Percentiles rank a stretch among this genome's conserved stretches.
Conservation (phyloP, 2,797 vertebrate genomes). For the Avahi laniger region DNA sequence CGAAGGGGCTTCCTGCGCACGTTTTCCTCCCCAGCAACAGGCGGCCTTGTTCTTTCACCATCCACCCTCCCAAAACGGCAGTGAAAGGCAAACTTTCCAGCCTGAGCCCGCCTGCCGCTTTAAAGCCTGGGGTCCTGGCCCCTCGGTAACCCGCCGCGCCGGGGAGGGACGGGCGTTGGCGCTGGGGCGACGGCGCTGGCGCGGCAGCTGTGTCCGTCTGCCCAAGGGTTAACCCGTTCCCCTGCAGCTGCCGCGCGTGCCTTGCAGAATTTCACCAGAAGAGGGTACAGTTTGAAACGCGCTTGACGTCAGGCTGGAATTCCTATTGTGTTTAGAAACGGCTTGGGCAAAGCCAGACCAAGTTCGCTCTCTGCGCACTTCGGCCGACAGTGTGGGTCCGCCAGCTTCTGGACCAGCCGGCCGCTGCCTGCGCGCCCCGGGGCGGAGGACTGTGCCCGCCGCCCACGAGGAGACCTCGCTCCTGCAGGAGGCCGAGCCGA, state of each 20-base stretch:
- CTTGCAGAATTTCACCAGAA: slow-evolving; percentile 85
- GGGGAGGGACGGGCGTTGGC: not conserved
- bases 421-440: not conserved
- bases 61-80: fast-evolving
- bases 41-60: not conserved
- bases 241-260: slow-evolving; percentile 72
- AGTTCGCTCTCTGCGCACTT: slow-evolving; percentile 82
- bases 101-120: fast-evolving
- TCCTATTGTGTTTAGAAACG: slow-evolving; percentile 83
- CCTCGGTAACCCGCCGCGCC: not conserved
- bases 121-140: not conserved
- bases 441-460: not conserved
- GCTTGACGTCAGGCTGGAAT: slow-evolving; percentile 82
- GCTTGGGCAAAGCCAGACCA: slow-evolving; percentile 81
- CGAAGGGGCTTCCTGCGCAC: not conserved
- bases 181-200: not conserved
- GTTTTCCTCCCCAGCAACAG: not conserved
- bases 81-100: not conserved
- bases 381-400: not conserved
- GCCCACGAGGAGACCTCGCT: slow-evolving; percentile 48
- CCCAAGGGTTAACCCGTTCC: slow-evolving; percentile 67
- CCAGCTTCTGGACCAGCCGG: not conserved
- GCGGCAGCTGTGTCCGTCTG: not conserved
- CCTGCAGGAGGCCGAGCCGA: slow-evolving; percentile 55
- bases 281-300: slow-evolving; percentile 85